Base-by-base conservation (phyloP, 2,888 invertebrate genomes). In the Mycalesis mineus region DNA sequence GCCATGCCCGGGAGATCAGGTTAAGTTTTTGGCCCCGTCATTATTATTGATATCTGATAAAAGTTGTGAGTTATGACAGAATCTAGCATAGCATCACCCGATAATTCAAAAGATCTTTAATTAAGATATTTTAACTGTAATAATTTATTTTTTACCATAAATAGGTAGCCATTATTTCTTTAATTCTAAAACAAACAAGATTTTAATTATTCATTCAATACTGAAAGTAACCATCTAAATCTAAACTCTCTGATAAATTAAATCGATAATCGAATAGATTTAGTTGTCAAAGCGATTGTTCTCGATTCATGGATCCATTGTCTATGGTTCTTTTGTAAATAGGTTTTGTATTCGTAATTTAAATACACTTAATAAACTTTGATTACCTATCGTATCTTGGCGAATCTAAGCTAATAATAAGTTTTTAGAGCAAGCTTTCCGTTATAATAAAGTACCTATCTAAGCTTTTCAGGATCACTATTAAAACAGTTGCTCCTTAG, bases 271-370 rank as follows among this genome's bases (percentile, higher is more conserved):
- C 17, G 17, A 45, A 45, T 29, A 45, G 45, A 45, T 29, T 45
- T 45, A 45, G 45, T 31, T 45, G 45, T 31, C 14, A 45, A 9
- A 45, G 7, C 48, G 48, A 48, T 48, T 48, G 48, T 48, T 48
- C 36, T 33, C 33, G 48, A 48, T 48, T 48, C 17, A 48, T 36
- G 48, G 17, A 6, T 6, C 17, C 17, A 48, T 48, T 48, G 36
- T 48, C 36, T 48, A 36, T 29, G 14, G 14, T 14, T 48, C 36
- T 48, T 48, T 45, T 28, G 9, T 45, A 22, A 17, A 29, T 29
- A 45, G 14, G 29, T 1, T 29, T 45, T 45, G 29, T 13, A 45
- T 13, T 8, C 7, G n/a, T 42, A 42, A 42, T 42, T n/a, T 40
- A 40, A 40, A 40, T 40, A 15, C 22, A 22, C 22, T 22, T 22